phyloP scores from a whole-genome alignment of 2,888 invertebrate species.

The Drosophila paranaensis region DNA sequence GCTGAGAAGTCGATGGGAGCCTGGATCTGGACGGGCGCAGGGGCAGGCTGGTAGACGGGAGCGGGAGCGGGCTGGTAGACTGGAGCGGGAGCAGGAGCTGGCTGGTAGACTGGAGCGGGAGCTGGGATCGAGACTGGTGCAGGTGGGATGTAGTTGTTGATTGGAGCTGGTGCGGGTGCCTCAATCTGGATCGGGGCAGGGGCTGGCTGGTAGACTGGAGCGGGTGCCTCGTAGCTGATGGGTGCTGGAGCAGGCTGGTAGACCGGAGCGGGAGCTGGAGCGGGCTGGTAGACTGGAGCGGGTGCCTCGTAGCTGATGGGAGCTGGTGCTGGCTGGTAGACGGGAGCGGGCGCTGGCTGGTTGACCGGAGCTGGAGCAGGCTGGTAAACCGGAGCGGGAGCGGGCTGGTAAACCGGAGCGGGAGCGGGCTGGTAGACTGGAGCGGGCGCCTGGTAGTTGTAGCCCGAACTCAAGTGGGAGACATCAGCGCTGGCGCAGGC shows the following conservation, averaged over 20 bases:
- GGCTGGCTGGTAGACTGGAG: conserved; percentile 18
- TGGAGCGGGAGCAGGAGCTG: conserved; percentile 56
- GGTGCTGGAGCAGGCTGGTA: conserved; percentile 15
- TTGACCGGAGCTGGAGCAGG: conserved; percentile 39
- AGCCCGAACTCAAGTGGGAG: conserved; percentile 67
- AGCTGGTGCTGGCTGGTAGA: conserved; percentile 27
- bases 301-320: conserved; percentile 6
- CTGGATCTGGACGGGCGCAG: conserved; percentile 52
- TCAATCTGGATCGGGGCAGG: conserved; percentile 23
- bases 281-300: conserved; percentile 29
- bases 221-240: conserved; percentile 11
- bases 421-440: conserved; percentile 46
- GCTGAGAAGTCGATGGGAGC: conserved; percentile 25
- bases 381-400: conserved; percentile 24
- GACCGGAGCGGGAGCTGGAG: conserved; percentile 38
- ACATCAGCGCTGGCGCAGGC: conserved; percentile 76
- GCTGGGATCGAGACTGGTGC: conserved; percentile 19
- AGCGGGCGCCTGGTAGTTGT: conserved; percentile 60
- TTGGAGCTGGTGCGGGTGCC: conserved; percentile 30
- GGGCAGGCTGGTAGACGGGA: conserved; percentile 47
- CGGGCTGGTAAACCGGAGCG: conserved; percentile 31
- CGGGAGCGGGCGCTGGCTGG: conserved; percentile 37
- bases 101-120: conserved; percentile 43
- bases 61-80: conserved; percentile 26
- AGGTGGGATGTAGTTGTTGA: not conserved